Conservation (phyloP, 1,140 invertebrate genomes). For the Oedothorax gibbosus region DNA sequence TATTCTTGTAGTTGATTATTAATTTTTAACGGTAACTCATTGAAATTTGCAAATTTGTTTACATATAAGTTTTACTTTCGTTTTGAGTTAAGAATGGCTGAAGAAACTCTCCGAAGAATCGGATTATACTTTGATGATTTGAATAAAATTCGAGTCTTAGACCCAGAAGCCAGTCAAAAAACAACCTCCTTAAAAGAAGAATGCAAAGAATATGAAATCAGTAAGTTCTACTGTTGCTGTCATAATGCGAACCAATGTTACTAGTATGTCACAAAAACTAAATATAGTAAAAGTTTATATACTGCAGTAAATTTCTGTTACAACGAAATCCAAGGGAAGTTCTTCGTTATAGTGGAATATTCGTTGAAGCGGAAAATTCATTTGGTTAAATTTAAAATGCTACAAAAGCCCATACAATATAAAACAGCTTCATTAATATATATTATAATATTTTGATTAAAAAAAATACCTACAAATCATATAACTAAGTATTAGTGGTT, state of each 20-base stretch:
- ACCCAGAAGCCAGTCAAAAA: constrained; percentile 80
- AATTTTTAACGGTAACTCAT: not conserved
- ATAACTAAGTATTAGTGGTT: too few species aligned
- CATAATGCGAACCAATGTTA: too few species aligned
- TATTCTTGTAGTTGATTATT: too few species aligned
- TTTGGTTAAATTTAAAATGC: too few species aligned
- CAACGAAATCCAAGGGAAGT: not conserved
- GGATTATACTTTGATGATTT: constrained; percentile 88
- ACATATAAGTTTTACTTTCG: not conserved
- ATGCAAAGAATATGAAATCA: constrained; percentile 83
- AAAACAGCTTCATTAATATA: too few species aligned
- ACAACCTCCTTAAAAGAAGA: constrained; percentile 83
- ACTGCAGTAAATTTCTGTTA: not conserved
- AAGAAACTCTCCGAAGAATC: constrained; percentile 77
- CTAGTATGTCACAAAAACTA: too few species aligned
- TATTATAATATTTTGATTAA: too few species aligned
- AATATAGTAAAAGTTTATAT: too few species aligned
- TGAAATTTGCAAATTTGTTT: not conserved
- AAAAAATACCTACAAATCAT: too few species aligned
- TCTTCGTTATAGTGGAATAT: not conserved
- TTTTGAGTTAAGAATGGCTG: constrained; percentile 72
- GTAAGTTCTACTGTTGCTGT: constrained; percentile 72
- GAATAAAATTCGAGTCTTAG: constrained; percentile 84
- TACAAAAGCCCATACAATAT: too few species aligned
- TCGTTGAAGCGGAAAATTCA: not conserved